Evolutionary conservation across 1,140 invertebrate genomes (phyloP), one percentile per base, ranked within the genome.

Genomic region (Drosophila nikananu): DNA sequence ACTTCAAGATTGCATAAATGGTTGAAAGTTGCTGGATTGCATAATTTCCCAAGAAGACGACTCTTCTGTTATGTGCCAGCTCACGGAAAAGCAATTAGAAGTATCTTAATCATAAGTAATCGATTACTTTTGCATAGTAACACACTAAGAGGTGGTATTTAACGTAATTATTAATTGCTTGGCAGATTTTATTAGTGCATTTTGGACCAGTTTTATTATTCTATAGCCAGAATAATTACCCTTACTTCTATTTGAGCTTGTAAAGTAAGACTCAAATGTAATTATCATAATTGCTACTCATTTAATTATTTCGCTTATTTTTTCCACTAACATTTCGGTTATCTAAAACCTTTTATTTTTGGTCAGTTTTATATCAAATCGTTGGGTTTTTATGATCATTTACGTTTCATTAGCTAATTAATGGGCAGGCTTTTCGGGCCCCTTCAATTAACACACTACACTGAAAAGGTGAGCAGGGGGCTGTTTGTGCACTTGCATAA

Each of bases 401-500:
- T 66, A 44, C 41, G n/a, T 51, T 76, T 64, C 25, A 58, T 76
- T 76, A 35, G 55, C 54, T 42, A 52, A 44, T 42, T 65, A 57
- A 65, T 57, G 30, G 27, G 1, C 44, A 27, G 30, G 17, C 64
- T 68, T 68, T 46, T 15, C 39, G 19, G 27, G n/a, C 30, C 52
- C 13, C 52, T 41, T 64, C 70, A 74, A 64, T 74, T 65, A 58
- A 57, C 52, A 35, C 25, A 42, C n/a, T 32, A 32, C 17, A 7
- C 41, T 21, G 25, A 74, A 44, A n/a, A 30, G 37, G 35, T n/a
- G 37, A 42, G 27, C 41, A 32, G 27, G 15, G 35, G 37, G 51
- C 19, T 55, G 27, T 23, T 5, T 61, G 52, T 44, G 59, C 74
- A 77, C 75, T 77, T 77, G 64, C 75, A 77, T 77, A 77, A 77